These are phyloP conservation scores for Xylophagus ater DNA, from an alignment of 2,888 invertebrate species.

Conservation along the genomic window DNA sequence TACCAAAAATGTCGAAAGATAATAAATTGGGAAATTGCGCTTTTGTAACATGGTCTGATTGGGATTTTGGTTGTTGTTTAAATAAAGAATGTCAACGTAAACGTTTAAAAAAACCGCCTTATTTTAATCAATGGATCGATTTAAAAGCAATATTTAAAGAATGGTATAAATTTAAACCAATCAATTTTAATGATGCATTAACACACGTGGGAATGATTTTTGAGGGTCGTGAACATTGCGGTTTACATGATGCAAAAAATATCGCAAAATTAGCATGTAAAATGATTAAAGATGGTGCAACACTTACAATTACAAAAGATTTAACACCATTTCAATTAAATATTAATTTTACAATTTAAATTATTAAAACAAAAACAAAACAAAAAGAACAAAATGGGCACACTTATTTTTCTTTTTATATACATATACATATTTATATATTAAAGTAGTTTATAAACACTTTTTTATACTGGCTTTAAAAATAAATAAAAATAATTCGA, in stretches of 20 bases:
- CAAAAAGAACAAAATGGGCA: background rate
- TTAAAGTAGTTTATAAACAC: too few relatives aligned
- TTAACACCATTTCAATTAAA: constrained; percentile 35
- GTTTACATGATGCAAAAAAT: constrained; percentile 50
- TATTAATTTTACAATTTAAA: constrained; percentile 30
- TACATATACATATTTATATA: too few relatives aligned
- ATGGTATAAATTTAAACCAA: constrained; percentile 45
- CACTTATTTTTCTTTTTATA: too few relatives aligned
- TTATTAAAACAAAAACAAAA: background rate
- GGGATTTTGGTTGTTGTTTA: constrained; percentile 50
- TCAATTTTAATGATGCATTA: constrained; percentile 42
- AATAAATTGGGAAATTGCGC: constrained; percentile 40
- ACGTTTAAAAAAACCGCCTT: constrained; percentile 41
- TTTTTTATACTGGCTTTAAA: too few relatives aligned
- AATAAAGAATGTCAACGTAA: constrained; percentile 49
- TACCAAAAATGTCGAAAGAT: constrained; percentile 39
- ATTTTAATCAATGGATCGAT: constrained; percentile 50
- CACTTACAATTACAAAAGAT: constrained; percentile 42
- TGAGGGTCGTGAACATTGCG: constrained; percentile 49
- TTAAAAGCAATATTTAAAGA: constrained; percentile 43
- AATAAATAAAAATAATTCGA: too few relatives aligned
- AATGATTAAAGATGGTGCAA: constrained; percentile 47
- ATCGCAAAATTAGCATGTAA: constrained; percentile 46
- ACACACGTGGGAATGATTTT: constrained; percentile 46
- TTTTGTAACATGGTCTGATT: constrained; percentile 51